Conservation (phyloP, 2,888 invertebrate genomes). For the Parelbella ahira region DNA sequence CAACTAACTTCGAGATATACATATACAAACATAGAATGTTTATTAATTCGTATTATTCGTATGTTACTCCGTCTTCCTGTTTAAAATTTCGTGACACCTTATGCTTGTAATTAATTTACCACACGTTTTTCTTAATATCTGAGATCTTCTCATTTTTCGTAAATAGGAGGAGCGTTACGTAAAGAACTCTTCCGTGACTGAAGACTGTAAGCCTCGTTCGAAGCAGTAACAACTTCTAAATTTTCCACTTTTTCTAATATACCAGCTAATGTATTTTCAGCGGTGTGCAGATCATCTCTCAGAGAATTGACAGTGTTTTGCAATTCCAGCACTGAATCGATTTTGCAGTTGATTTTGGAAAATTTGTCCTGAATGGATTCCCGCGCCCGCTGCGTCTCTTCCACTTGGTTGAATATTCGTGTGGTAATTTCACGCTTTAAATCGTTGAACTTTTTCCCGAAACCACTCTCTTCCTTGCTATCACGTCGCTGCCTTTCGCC, state of each 20-base stretch:
- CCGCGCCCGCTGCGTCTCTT: slow-evolving; percentile 42
- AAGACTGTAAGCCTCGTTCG: slow-evolving; percentile 35
- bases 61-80: too few species aligned
- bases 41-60: too few species aligned
- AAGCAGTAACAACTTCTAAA: slow-evolving; percentile 37
- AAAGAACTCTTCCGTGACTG: slow-evolving; percentile 37
- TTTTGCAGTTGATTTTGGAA: slow-evolving; percentile 49
- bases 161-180: slow-evolving; percentile 34
- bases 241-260: slow-evolving; percentile 46
- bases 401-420: slow-evolving; percentile 47
- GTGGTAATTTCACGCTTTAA: slow-evolving; percentile 47
- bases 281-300: slow-evolving; percentile 41
- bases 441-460: slow-evolving; percentile 55
- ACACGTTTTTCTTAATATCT: too few species aligned
- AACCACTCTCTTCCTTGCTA: slow-evolving; percentile 38
- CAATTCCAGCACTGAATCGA: slow-evolving; percentile 52
- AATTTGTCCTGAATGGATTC: slow-evolving; percentile 48
- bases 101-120: too few species aligned
- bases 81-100: too few species aligned
- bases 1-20: too few species aligned
- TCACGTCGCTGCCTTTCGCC: slow-evolving; percentile 45
- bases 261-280: slow-evolving; percentile 38
- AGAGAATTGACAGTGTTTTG: slow-evolving; percentile 45
- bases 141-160: too few species aligned
- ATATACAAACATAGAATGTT: too few species aligned